Conservation (phyloP, 1,140 invertebrate species). For the Augochlora pura region DNA sequence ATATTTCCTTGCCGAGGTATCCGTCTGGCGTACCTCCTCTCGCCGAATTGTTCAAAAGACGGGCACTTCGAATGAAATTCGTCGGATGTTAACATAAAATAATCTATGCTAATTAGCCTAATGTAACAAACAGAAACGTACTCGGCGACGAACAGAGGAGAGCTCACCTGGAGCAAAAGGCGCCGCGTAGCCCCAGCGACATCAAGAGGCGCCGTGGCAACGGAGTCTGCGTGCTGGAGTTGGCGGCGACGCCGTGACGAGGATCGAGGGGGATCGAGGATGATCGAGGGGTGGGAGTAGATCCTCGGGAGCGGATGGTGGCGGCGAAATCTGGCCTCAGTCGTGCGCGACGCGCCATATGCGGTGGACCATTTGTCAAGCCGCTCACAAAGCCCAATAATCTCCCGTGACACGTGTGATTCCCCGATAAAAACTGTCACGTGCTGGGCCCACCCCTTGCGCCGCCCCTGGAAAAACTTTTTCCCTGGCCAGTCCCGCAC, state of each 20-base stretch:
- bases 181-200: neutral
- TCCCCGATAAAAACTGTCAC: constrained; percentile 68
- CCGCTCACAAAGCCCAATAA: constrained; percentile 67
- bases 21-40: too few species aligned
- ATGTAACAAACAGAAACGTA: too few species aligned
- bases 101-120: too few species aligned
- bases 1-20: too few species aligned
- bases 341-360: constrained; percentile 76
- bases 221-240: constrained; percentile 58
- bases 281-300: constrained; percentile 19
- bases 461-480: too few species aligned
- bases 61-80: too few species aligned
- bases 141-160: too few species aligned
- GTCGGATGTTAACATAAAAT: too few species aligned
- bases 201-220: neutral
- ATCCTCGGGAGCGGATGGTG: constrained; percentile 61
- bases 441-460: constrained; percentile 46
- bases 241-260: constrained; percentile 13
- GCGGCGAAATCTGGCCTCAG: constrained; percentile 70
- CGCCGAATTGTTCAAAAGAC: too few species aligned
- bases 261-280: constrained; percentile 13
- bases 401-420: constrained; percentile 72
- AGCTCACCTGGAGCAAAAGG: neutral
- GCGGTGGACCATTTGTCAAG: constrained; percentile 73
- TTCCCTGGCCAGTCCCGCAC: too few species aligned